Conservation (phyloP, 2,888 invertebrate genomes). For the Lucinisca nassula region DNA sequence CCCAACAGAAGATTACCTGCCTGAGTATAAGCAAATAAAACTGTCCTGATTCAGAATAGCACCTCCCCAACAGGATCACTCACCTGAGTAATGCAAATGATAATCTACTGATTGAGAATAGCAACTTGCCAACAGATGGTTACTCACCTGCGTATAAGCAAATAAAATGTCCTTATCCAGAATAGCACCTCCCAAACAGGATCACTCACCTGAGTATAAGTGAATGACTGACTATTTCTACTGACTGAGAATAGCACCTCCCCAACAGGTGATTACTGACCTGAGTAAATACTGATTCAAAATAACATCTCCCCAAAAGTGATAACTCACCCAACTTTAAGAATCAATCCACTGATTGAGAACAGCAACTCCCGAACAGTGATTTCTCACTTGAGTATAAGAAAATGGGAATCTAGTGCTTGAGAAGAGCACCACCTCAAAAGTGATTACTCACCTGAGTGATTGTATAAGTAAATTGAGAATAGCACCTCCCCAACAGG, state of each 20-base stretch:
- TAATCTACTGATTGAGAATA: slow-evolving; percentile 98
- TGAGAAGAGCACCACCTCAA: slow-evolving; percentile 98
- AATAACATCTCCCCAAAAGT: slow-evolving; percentile 98
- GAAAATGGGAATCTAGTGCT: slow-evolving; percentile 98
- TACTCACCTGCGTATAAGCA: slow-evolving; percentile 96
- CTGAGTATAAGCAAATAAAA: no score
- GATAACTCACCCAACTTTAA: slow-evolving; percentile 99
- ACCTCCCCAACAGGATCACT: slow-evolving; percentile 98
- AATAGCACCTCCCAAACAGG: slow-evolving; percentile 99
- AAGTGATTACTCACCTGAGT: no score
- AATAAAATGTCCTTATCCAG: slow-evolving; percentile 98
- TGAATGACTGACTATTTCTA: no score
- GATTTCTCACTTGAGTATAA: slow-evolving; percentile 96
- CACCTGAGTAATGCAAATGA: slow-evolving; percentile 98
- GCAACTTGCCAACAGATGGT: slow-evolving; percentile 97
- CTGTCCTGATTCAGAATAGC: slow-evolving; percentile 98
- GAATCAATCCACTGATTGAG: slow-evolving; percentile 97
- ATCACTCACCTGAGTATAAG: no score
- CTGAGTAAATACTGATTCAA: slow-evolving; percentile 98
- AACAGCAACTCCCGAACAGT: slow-evolving; percentile 98
- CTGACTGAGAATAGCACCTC: no score
- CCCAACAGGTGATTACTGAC: no score
- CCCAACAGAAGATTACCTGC: no score
- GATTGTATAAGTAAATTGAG: slow-evolving; percentile 98
- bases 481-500: slow-evolving; percentile 98